Conservation (phyloP, 2,888 invertebrate species). For the Pseudococcus jackbeardsleyi region DNA sequence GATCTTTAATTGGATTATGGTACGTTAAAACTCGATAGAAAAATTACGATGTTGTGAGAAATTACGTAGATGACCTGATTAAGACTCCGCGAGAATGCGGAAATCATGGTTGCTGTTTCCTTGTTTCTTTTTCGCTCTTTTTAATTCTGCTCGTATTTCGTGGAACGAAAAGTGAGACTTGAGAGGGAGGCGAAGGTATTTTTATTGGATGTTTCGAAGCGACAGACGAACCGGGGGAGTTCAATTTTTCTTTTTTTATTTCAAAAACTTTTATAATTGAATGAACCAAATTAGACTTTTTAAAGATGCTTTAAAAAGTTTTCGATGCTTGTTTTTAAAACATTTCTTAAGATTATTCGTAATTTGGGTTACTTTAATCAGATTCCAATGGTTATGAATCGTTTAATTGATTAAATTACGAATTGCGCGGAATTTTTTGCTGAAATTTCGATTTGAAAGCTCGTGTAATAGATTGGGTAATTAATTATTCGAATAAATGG, state of each 20-base stretch:
- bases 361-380: slow-evolving; percentile 11
- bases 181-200: neutral
- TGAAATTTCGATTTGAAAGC: neutral
- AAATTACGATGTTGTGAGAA: slow-evolving; percentile 5
- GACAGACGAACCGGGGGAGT: neutral
- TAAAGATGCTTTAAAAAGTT: slow-evolving; percentile 1
- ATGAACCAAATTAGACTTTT: slow-evolving; percentile 7
- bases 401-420: slow-evolving; percentile 17
- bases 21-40: slow-evolving; percentile 13
- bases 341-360: neutral
- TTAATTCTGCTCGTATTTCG: neutral
- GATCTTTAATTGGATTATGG: slow-evolving; percentile 31
- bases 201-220: neutral
- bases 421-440: neutral
- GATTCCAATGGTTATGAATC: slow-evolving; percentile 12
- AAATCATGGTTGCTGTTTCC: neutral
- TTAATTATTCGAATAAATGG: neutral
- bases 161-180: neutral
- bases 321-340: neutral
- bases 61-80: slow-evolving; percentile 12
- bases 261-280: neutral
- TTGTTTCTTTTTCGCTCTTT: neutral
- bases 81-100: neutral
- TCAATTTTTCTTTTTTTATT: neutral
- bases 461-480: neutral